Percentiles rank a stretch among this genome's conserved stretches.
phyloP scores from a whole-genome alignment of 2,888 invertebrate genomes.

The Leucoma salicis region DNA sequence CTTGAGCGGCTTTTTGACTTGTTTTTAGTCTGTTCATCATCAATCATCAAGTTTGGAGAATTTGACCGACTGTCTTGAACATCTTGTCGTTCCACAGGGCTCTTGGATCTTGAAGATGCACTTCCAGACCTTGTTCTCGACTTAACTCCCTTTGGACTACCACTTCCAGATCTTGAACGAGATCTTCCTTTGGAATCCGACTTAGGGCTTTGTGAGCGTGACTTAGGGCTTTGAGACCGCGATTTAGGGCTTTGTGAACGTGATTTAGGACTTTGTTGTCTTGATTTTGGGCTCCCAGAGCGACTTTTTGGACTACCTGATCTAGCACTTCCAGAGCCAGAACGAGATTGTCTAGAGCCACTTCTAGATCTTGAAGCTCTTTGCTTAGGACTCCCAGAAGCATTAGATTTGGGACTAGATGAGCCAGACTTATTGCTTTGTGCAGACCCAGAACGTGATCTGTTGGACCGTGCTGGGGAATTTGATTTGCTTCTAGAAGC shows the following conservation, averaged over 20 bases:
- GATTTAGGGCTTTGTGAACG: slow-evolving; percentile 58
- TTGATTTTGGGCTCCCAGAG: slow-evolving; percentile 46
- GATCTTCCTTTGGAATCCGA: slow-evolving; percentile 54
- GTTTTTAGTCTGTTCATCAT: slow-evolving; percentile 64
- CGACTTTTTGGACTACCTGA: slow-evolving; percentile 55
- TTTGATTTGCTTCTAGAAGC: slow-evolving; percentile 72
- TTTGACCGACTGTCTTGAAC: slow-evolving; percentile 74
- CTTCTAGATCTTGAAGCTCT: slow-evolving; percentile 63
- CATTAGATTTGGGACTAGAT: slow-evolving; percentile 67
- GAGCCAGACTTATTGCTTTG: slow-evolving; percentile 74
- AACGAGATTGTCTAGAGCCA: slow-evolving; percentile 56
- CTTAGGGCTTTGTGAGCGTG: slow-evolving; percentile 55
- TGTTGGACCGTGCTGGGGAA: slow-evolving; percentile 63
- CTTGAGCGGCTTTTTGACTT: slow-evolving; percentile 70
- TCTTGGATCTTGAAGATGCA: slow-evolving; percentile 59
- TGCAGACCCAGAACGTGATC: slow-evolving; percentile 61
- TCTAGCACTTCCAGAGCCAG: slow-evolving; percentile 53
- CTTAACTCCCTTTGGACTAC: slow-evolving; percentile 54
- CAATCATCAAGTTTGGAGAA: slow-evolving; percentile 79
- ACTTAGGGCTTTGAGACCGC: slow-evolving; percentile 52
- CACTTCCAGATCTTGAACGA: slow-evolving; percentile 71
- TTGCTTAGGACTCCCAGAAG: slow-evolving; percentile 62
- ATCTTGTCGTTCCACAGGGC: slow-evolving; percentile 55
- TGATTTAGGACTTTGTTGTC: slow-evolving; percentile 56
- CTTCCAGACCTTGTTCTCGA: slow-evolving; percentile 47